A percentile compares a stretch with the other conserved stretches of the same genome.
These are phyloP conservation scores for Amazonetta brasiliensis DNA, from an alignment of 2,797 vertebrate genomes.

Conservation along the genomic window DNA sequence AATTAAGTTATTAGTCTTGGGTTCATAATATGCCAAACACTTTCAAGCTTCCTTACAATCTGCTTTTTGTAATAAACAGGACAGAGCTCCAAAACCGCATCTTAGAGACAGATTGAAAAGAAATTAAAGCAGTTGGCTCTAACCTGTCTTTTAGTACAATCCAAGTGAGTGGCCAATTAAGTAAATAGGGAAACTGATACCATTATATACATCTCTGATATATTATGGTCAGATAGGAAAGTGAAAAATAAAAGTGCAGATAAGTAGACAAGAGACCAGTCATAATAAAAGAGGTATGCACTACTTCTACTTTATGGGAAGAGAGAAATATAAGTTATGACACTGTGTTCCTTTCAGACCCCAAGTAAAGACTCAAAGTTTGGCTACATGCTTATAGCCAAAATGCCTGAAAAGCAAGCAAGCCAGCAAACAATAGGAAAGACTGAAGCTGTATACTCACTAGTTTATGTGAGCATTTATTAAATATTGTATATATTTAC, in stretches of 20 bases:
- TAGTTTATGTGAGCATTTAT: background rate
- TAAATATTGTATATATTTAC: background rate
- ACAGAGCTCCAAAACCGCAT: background rate
- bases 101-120: background rate
- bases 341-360: background rate
- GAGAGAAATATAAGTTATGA: background rate
- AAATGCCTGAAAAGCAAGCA: background rate
- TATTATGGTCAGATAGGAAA: background rate
- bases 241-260: background rate
- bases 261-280: background rate
- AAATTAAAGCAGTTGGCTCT: background rate
- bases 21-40: background rate
- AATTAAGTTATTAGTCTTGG: background rate
- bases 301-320: background rate
- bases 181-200: rapidly evolving
- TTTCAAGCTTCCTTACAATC: background rate
- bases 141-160: background rate
- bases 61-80: background rate
- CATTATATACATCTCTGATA: background rate
- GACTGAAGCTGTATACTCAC: background rate
- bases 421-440: background rate
- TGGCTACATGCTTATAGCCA: background rate
- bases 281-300: rapidly evolving
- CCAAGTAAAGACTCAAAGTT: background rate
- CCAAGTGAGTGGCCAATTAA: background rate